phyloP scores from a whole-genome alignment of 2,888 invertebrate species.

The Gymnocheta viridis region DNA sequence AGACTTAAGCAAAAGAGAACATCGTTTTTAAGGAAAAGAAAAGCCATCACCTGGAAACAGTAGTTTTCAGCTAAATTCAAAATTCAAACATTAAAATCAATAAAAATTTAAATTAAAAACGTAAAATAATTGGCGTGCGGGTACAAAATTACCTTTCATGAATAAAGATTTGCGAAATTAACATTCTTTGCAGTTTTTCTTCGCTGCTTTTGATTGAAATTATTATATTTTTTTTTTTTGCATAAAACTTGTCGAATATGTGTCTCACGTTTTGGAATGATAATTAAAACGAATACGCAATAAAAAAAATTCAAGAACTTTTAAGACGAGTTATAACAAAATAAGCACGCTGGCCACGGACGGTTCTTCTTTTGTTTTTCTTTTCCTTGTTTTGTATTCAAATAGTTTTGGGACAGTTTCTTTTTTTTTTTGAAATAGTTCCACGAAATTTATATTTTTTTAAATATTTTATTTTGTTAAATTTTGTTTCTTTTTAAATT shows the following conservation, averaged over 20 bases:
- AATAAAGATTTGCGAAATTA: slow-evolving; percentile 47
- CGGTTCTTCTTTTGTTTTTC: background rate
- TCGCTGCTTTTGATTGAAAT: background rate
- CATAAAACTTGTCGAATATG: slow-evolving; percentile 14
- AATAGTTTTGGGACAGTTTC: background rate
- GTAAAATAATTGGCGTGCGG: background rate
- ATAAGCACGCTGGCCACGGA: background rate
- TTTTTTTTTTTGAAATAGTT: background rate
- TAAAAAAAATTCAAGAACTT: slow-evolving; percentile 20
- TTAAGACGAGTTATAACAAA: background rate
- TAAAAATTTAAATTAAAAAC: slow-evolving; percentile 12
- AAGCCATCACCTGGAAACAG: background rate
- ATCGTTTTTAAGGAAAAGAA: background rate
- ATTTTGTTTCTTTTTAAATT: slow-evolving; percentile 24
- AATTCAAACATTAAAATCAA: background rate
- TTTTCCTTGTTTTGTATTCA: background rate
- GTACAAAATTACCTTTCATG: slow-evolving; percentile 39
- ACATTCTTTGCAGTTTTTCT: slow-evolving; percentile 16
- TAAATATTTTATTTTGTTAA: too few species aligned
- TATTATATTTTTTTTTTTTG: background rate
- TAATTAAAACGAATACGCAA: slow-evolving; percentile 5
- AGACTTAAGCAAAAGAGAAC: background rate
- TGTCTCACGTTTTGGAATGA: slow-evolving; percentile 42
- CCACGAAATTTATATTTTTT: too few species aligned
- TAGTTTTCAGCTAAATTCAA: background rate